Conservation (phyloP, 1,140 invertebrate species). For the Aculops lycopersici region DNA sequence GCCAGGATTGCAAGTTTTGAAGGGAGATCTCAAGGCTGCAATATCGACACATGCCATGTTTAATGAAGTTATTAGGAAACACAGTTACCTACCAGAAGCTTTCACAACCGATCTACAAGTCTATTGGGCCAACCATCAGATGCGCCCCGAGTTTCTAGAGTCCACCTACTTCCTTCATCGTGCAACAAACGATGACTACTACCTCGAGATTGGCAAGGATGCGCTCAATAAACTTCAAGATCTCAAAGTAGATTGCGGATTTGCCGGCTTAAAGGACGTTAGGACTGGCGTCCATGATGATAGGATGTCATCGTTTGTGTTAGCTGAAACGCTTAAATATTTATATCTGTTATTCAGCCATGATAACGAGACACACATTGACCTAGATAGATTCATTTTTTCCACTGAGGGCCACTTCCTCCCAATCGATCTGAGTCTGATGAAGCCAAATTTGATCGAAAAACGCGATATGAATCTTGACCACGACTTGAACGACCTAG, state of each 20-base stretch:
- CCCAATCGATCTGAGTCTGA: conserved; percentile 20
- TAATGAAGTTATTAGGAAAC: conserved; percentile 69
- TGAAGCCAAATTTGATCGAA: background rate
- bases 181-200: conserved; percentile 77
- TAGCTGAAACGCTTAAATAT: conserved; percentile 93
- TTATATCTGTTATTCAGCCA: conserved; percentile 52
- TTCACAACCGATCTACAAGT: conserved; percentile 78
- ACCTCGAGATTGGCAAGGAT: conserved; percentile 61
- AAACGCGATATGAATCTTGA: background rate
- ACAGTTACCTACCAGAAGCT: conserved; percentile 90
- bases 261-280: conserved; percentile 83
- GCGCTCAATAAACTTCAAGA: conserved; percentile 64
- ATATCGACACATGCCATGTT: conserved; percentile 89
- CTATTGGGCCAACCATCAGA: conserved; percentile 84
- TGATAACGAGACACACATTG: background rate
- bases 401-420: conserved; percentile 34
- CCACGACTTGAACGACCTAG: background rate
- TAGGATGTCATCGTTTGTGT: conserved; percentile 87
- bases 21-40: conserved; percentile 74
- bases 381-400: conserved; percentile 23
- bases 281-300: conserved; percentile 60
- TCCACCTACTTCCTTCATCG: conserved; percentile 81
- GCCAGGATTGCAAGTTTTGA: conserved; percentile 69
- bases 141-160: conserved; percentile 86
- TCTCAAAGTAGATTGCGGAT: conserved; percentile 68